Base-by-base conservation (phyloP, 2,888 invertebrate genomes). In the Leptarthrus brevirostris region DNA sequence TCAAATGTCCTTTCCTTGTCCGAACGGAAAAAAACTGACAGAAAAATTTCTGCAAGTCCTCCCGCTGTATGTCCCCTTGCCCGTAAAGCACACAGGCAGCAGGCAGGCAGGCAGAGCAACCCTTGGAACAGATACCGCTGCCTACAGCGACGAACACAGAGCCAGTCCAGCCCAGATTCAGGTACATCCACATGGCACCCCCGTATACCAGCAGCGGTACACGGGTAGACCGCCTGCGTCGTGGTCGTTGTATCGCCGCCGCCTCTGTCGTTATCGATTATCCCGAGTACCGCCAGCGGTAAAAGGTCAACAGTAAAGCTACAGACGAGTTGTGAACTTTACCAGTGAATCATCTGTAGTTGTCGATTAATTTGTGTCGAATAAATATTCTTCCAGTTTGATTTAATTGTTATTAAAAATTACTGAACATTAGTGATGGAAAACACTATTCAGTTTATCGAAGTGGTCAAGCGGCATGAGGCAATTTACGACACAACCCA, bases 401-500 rank as follows among this genome's bases (percentile, higher is more conserved):
- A 30, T 58, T 58, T 58, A 12, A 36, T 58, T 20, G 14, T 34
- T 36, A 36, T 58, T 36, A 34, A 36, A 58, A 54, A 54, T n/a
- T 26, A 8, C 5, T 30, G 12, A 24, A 22, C 22, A 54, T 14
- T 26, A 82, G 77, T 81, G 81, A 44, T 83, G 66, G 84, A 84
- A 77, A 84, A 83, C 74, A 84, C 84, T 34, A 82, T 81, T 61
- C 82, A 84, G 75, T 84, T 84, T 76, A 84, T 84, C 75, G 84
- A 83, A 77, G 84, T 84, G 74, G 84, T 84, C 18, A 84, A 83
- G 78, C 82, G 81, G 75, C 82, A 84, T 76, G 83, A 84, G 77
- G 82, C 84, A 58, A 83, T 84, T 64, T 84, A 84, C 77, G 84
- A 84, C 74, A 83, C 83, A 47, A 82, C 83, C 75, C 83, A 84